phyloP scores from a whole-genome alignment of 2,888 invertebrate genomes.

The Fragum fragum region DNA sequence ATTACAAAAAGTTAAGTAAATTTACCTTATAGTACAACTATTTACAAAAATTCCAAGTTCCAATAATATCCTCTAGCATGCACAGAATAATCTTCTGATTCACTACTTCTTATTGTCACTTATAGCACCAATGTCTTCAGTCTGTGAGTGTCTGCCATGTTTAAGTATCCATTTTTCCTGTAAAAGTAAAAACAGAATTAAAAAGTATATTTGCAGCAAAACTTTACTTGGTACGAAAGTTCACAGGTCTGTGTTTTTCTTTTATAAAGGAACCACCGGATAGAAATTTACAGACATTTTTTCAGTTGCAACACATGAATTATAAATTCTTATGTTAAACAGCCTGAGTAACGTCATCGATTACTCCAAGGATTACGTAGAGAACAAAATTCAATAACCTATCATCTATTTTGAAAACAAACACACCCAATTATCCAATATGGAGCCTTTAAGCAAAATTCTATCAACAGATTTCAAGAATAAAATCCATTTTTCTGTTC shows the following conservation, averaged over 20 bases:
- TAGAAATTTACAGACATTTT: not conserved
- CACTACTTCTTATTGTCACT: not conserved
- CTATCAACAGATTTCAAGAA: no score
- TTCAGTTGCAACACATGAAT: conserved; percentile 37
- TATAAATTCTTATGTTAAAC: conserved; percentile 62
- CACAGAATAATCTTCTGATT: no score
- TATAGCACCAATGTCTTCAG: not conserved
- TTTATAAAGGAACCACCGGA: no score
- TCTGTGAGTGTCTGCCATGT: not conserved
- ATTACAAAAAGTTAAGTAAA: no score
- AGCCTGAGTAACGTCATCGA: conserved; percentile 58
- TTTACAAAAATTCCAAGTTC: not conserved
- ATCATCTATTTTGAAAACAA: conserved; percentile 14
- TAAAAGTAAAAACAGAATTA: not conserved
- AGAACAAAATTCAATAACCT: conserved; percentile 22
- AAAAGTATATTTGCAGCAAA: no score
- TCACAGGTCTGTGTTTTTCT: no score
- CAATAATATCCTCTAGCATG: not conserved
- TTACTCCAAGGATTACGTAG: conserved; percentile 5
- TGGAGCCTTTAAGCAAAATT: not conserved
- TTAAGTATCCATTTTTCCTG: not conserved
- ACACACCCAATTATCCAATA: conserved; percentile 9
- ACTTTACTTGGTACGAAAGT: no score
- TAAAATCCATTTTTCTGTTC: no score
- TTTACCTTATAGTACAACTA: not conserved